phyloP scores from a whole-genome alignment of 2,797 vertebrate genomes.

The Emydoidea blandingii region DNA sequence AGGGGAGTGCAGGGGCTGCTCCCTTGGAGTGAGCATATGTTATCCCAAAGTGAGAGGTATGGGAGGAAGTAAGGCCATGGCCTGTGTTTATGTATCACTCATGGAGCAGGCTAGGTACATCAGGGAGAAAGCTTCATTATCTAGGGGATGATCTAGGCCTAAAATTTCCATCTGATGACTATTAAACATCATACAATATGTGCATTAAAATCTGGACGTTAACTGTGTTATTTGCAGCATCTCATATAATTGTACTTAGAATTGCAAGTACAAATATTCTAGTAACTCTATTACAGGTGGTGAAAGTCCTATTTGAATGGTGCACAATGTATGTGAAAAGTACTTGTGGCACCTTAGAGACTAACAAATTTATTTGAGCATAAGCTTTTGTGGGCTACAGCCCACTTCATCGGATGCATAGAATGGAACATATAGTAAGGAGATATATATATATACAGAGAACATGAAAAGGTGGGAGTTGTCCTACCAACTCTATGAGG shows the following conservation, averaged over 20 bases:
- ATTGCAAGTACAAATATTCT: slow-evolving; percentile 27
- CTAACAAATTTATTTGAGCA: too few species aligned
- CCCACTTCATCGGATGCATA: too few species aligned
- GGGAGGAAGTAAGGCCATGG: neutral
- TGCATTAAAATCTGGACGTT: slow-evolving; percentile 34
- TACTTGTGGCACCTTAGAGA: too few species aligned
- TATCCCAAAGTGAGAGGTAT: neutral
- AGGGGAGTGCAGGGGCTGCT: neutral
- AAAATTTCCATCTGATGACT: neutral
- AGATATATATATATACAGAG: too few species aligned
- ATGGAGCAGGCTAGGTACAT: neutral
- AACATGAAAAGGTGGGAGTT: too few species aligned
- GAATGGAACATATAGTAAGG: too few species aligned
- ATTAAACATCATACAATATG: neutral
- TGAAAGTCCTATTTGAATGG: neutral
- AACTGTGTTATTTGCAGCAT: neutral
- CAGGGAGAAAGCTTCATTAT: neutral
- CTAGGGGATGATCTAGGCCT: neutral
- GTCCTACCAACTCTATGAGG: too few species aligned
- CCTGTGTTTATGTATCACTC: neutral
- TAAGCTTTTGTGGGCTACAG: too few species aligned
- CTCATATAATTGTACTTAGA: slow-evolving; percentile 28
- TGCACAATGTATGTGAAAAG: neutral
- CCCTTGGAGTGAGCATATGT: neutral
- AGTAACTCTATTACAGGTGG: slow-evolving; percentile 42